Evolutionary conservation across 2,888 invertebrate species (phyloP).

Genomic region (Ptilodon capucinus): DNA sequence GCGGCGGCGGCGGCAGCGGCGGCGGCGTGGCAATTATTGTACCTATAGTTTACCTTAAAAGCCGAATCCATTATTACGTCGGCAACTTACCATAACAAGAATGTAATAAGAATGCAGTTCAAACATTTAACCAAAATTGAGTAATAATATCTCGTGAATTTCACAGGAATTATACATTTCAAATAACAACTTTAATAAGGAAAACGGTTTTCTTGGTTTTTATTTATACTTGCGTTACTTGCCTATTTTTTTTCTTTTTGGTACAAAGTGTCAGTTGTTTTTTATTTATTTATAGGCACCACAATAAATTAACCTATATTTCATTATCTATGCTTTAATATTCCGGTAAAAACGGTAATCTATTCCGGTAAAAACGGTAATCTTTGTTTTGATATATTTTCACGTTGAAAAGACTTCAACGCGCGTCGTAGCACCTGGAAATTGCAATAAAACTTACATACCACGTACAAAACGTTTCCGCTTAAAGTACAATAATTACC

Average conservation of each 20-base stretch:
- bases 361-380: constrained; percentile 6
- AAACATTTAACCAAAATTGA: background rate
- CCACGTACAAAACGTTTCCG: constrained; percentile 20
- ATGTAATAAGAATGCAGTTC: constrained; percentile 2
- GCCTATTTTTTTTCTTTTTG: background rate
- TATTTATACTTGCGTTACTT: background rate
- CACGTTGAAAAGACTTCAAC: constrained; percentile 35
- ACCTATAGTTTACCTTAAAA: constrained; percentile 25
- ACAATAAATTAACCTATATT: background rate
- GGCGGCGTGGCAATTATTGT: background rate
- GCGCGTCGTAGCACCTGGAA: constrained; percentile 28
- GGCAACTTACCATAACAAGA: constrained; percentile 10
- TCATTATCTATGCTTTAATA: background rate
- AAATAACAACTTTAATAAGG: background rate
- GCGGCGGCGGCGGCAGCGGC: constrained; percentile 31
- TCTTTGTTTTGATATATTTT: constrained; percentile 11
- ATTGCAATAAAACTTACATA: constrained; percentile 33
- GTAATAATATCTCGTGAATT: background rate
- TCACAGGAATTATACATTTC: background rate
- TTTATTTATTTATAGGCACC: background rate
- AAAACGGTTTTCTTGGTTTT: background rate
- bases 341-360: constrained; percentile 7
- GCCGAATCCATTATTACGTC: constrained; percentile 17
- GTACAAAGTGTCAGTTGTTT: background rate
- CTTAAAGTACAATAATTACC: constrained; percentile 15